These are phyloP conservation scores for Leptopilina myrica DNA, from an alignment of 2,888 invertebrate species.

Conservation along the genomic window DNA sequence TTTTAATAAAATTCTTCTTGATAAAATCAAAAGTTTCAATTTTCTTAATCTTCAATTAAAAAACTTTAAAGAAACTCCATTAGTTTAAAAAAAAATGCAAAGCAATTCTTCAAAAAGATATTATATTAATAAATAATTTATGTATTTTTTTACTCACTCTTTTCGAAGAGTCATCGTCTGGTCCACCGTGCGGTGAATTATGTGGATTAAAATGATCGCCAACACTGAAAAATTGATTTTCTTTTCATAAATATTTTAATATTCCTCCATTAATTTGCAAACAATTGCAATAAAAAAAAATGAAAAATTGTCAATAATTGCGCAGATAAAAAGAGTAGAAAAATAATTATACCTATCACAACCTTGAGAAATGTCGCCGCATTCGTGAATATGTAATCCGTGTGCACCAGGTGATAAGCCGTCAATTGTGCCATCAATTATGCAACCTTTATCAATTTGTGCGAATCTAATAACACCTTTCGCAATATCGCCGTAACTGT, in stretches of 20 bases:
- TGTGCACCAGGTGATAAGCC: constrained; percentile 83
- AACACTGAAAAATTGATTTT: constrained; percentile 74
- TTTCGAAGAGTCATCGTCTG: constrained; percentile 72
- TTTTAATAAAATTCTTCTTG: no score
- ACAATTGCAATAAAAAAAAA: no score
- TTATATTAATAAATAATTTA: not conserved
- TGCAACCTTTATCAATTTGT: constrained; percentile 80
- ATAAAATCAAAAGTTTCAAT: no score
- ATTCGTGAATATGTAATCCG: constrained; percentile 83
- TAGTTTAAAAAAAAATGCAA: no score
- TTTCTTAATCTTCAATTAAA: no score
- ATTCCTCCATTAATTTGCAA: no score
- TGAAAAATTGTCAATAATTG: no score
- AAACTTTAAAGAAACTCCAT: no score
- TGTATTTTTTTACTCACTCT: constrained; percentile 69
- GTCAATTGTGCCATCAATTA: constrained; percentile 92
- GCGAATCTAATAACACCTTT: constrained; percentile 89
- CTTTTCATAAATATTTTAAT: no score
- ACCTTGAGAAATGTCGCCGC: constrained; percentile 85
- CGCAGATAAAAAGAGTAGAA: no score
- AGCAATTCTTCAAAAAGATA: no score
- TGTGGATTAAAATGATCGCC: constrained; percentile 82
- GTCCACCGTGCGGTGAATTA: constrained; percentile 78
- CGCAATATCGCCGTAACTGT: constrained; percentile 76
- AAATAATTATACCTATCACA: constrained; percentile 77